Evolutionary conservation across 2,113 vertebrate species (phyloP), one percentile per base, ranked within the genome.

Genomic region (Chloropsis cyanopogon): DNA sequence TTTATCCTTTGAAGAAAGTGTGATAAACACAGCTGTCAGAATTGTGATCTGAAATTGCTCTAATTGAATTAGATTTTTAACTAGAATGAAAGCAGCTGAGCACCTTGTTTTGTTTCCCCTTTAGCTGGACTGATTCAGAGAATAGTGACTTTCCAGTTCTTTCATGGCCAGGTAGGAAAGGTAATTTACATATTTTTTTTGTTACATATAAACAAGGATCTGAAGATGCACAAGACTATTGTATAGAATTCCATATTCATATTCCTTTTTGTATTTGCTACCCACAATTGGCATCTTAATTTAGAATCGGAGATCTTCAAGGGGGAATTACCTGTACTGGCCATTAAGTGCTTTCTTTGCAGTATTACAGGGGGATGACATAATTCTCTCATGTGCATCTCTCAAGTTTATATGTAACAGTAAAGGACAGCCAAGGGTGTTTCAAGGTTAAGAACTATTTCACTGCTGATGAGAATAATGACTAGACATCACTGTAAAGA

Each of bases 11-110:
- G 92, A 93, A 44, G 56, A 84, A 96, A 88, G 52, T 69, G 70
- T 80, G 83, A 93, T 95, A 97, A 97, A 98, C 97, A 97, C 97
- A 98, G 97, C 97, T 97, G 97, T 89, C 96, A 97, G 96, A 93
- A 97, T 91, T 88, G 92, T 94, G 86, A 95, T 96, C 82, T 95
- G 91, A 95, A 97, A 97, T 96, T 95, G 73, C 82, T 93, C 95
- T 97, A 97, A 98, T 98, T 97, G 88, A 96, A 97, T 97, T 96
- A 97, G 96, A 91, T 93, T 95, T 97, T 96, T 78, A 50, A 37
- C 66, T 85, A 89, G 88, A 92, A 97, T 96, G 69, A 97, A 96
- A 92, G 82, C 82, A 85, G 65, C 82, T 70, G 80, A 94, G 83
- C 71, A 95, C 90, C 92, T 97, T 94, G 70, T 86, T 95, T 95